Conservation (phyloP, 2,113 vertebrate species). For the Shinisaurus crocodilurus region DNA sequence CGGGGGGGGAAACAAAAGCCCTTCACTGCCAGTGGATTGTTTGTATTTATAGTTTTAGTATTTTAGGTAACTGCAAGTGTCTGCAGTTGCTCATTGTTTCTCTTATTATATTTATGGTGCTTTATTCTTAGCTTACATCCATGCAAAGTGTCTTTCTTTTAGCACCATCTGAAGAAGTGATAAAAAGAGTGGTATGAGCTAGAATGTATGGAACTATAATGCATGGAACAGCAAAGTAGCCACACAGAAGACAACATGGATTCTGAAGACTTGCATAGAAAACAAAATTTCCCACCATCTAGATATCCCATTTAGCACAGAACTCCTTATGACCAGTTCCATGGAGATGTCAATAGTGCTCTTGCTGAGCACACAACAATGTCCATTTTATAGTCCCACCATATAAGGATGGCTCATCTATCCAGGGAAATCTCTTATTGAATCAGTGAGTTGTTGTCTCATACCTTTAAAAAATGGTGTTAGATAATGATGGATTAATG, state of each 20-base stretch:
- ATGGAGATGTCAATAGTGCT: neutral
- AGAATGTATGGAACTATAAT: neutral
- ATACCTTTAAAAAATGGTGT: neutral
- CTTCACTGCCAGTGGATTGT: too few species aligned
- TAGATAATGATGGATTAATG: neutral
- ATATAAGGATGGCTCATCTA: neutral
- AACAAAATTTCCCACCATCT: neutral
- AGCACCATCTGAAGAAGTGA: neutral
- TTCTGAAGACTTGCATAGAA: neutral
- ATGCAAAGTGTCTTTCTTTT: neutral
- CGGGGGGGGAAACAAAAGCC: too few species aligned
- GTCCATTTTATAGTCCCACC: neutral
- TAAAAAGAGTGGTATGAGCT: neutral
- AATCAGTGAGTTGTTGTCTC: neutral
- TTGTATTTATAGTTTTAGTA: neutral
- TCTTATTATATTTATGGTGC: neutral
- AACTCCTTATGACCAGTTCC: neutral
- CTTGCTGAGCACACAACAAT: neutral
- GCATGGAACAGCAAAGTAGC: neutral
- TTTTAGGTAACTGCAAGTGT: neutral
- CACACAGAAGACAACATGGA: neutral
- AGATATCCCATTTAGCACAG: neutral
- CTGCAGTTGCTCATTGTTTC: neutral
- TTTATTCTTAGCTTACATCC: neutral
- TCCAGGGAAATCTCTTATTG: neutral